Evolutionary conservation across 53 echinoderm and acorn worm genomes (phyloP), one percentile per base, ranked within the genome.

Genomic region (Mesocentrotus franciscanus): DNA sequence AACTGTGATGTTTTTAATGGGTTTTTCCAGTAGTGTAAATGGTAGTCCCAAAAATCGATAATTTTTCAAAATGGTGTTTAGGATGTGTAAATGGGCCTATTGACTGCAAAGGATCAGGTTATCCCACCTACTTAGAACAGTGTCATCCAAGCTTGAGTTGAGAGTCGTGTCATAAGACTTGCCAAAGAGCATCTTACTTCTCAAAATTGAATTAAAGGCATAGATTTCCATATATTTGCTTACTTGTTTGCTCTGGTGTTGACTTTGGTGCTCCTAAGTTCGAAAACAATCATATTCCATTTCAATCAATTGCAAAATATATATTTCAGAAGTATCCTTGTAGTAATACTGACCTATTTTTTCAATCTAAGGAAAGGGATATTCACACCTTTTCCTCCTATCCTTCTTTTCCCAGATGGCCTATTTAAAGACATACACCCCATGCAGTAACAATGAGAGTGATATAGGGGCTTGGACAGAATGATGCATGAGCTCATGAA

Each of bases 291-390:
- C 17, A 0, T 36, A 81, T 81, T 15, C 17, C 1, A 18, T 81
- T 76, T 33, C 36, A 36, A 81, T 81, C 81, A 39, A 81, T 81
- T 81, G 81, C 81, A 81, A 81, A 81, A 81, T 74, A 30, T 30
- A 81, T 33, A 12, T 36, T 36, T 81, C 36, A 81, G 36, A 81
- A 42, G 81, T 81, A 42, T 81, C 36, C 29, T 29, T 74, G 74
- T 74, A 9, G 5, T 74, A 18, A 74, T 32, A 29, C 74, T 74
- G 74, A 32, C 74, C 74, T n/a, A 71, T 71, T 71, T 71, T 3
- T 24, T 71, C 9, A 71, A 26, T 22, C 9, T 8, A 71, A 26
- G n/a, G 24, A 71, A 71, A 71, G 24, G 24, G n/a, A n/a, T 9
- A 71, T 71, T 71, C 71, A 24, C 26, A 71, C n/a, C 9, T 71